These are phyloP conservation scores for Corythornis madagascariensis DNA, from an alignment of 2,113 vertebrate genomes.

Conservation along the genomic window DNA sequence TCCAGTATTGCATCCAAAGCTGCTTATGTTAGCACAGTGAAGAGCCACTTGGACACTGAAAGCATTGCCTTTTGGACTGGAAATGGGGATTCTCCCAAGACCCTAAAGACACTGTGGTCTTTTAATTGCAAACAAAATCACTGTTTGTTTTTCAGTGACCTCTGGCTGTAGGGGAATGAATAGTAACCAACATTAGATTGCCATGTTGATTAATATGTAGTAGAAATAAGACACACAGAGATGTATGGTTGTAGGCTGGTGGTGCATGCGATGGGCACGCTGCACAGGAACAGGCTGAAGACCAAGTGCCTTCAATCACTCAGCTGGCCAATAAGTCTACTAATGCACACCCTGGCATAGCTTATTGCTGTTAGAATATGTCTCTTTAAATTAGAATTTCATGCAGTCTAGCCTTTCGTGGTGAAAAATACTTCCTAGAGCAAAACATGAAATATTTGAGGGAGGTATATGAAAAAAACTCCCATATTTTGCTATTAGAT, in stretches of 20 bases:
- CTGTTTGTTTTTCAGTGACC: neutral
- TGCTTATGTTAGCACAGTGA: neutral
- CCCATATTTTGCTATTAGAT: neutral
- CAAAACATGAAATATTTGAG: neutral
- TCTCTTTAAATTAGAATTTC: neutral
- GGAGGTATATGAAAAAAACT: neutral
- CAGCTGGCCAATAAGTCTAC: neutral
- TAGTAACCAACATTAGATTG: neutral
- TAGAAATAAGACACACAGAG: neutral
- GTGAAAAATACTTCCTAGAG: neutral
- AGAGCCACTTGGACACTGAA: neutral
- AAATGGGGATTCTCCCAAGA: neutral
- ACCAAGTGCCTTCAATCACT: neutral
- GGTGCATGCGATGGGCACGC: neutral
- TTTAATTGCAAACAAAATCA: neutral
- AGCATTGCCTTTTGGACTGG: neutral
- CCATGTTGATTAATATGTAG: neutral
- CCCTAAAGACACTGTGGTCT: neutral
- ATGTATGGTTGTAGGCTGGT: neutral
- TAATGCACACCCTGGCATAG: neutral
- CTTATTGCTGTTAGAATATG: neutral
- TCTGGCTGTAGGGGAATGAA: neutral
- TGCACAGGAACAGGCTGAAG: neutral
- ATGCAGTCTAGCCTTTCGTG: neutral
- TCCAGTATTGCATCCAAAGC: neutral